phyloP scores from a whole-genome alignment of 2,113 vertebrate genomes.

The Pachyramphus minor region DNA sequence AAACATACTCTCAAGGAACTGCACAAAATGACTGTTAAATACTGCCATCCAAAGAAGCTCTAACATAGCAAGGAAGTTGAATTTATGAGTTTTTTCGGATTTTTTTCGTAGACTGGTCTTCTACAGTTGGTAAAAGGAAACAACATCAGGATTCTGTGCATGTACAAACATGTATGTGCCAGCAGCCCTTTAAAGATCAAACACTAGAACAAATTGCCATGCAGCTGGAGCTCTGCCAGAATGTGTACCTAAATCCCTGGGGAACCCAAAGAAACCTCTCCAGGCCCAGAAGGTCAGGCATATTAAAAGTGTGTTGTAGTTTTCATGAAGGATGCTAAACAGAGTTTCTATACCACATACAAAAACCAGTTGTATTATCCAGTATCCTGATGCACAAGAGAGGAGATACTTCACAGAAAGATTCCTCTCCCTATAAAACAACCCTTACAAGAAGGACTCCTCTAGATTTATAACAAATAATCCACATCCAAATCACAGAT shows the following conservation, averaged over 20 bases:
- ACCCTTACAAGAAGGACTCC: not conserved
- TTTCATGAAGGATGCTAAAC: not conserved
- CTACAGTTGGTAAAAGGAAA: not conserved
- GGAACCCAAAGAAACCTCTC: not conserved
- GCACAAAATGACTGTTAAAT: not conserved
- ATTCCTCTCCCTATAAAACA: not conserved
- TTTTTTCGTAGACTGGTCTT: not conserved
- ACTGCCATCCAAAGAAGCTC: not conserved
- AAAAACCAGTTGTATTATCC: not conserved
- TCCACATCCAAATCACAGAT: not conserved
- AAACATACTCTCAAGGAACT: not conserved
- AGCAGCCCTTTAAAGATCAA: not conserved
- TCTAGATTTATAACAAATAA: not conserved
- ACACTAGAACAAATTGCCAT: not conserved
- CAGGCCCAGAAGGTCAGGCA: not conserved
- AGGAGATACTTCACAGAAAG: not conserved
- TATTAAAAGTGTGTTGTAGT: not conserved
- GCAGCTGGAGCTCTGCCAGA: not conserved
- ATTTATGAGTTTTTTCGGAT: fast-evolving
- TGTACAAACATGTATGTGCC: not conserved
- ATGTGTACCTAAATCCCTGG: fast-evolving
- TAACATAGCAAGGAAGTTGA: not conserved
- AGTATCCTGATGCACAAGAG: not conserved
- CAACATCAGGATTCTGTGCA: not conserved
- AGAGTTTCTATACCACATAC: not conserved